phyloP scores from a whole-genome alignment of 92 coral and sea anemone genomes.

The Siderastrea radians region DNA sequence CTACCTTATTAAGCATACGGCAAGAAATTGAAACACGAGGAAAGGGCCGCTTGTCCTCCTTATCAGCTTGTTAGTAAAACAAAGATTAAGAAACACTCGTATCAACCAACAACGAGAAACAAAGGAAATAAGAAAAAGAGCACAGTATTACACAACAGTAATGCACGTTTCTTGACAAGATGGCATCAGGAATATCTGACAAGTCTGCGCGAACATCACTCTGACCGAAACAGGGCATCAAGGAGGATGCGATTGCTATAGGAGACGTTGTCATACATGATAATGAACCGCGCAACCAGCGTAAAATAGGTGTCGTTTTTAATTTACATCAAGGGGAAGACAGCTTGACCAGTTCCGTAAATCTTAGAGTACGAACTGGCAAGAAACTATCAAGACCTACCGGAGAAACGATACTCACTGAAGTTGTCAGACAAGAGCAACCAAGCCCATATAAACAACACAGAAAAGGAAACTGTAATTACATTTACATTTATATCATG shows the following conservation, averaged over 20 bases:
- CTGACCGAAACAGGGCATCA: neutral
- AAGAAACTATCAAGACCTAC: conserved; percentile 25
- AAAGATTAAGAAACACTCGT: too few species aligned
- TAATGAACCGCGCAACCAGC: conserved; percentile 15
- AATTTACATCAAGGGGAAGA: neutral
- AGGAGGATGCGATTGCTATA: conserved; percentile 15
- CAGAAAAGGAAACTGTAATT: conserved; percentile 8
- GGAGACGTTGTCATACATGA: conserved; percentile 61
- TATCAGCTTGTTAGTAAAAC: too few species aligned
- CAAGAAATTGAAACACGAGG: too few species aligned
- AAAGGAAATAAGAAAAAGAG: too few species aligned
- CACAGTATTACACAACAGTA: too few species aligned
- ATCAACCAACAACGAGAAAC: too few species aligned
- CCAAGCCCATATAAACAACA: neutral
- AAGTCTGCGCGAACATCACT: neutral
- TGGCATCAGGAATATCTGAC: too few species aligned
- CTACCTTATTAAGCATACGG: too few species aligned
- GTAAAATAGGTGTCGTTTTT: too few species aligned
- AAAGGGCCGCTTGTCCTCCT: too few species aligned
- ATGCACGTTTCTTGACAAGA: too few species aligned
- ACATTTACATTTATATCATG: neutral
- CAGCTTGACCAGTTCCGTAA: conserved; percentile 45
- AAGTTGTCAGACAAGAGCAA: conserved; percentile 34
- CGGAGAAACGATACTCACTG: conserved; percentile 42
- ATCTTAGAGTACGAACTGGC: conserved; percentile 35